Percentiles rank a stretch among this genome's conserved stretches.
Conservation (phyloP, 2,888 invertebrate species). For the Steinernema hermaphroditum region DNA sequence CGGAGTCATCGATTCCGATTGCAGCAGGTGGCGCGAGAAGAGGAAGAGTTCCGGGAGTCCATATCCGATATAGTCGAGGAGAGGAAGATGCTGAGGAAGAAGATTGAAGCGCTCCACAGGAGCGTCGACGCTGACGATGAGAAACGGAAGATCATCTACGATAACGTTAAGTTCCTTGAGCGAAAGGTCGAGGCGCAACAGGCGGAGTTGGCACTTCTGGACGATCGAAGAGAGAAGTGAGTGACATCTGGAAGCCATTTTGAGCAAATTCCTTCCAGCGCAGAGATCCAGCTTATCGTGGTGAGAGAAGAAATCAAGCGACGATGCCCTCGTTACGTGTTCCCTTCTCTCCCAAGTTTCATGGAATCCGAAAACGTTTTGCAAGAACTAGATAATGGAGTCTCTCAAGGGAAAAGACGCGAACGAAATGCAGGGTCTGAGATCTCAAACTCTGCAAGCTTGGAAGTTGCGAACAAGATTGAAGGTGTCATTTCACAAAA, state of each 20-base stretch:
- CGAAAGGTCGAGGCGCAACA: slow-evolving; percentile 21
- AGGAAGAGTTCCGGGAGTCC: slow-evolving; percentile 16
- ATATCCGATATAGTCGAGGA: background rate
- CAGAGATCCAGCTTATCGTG: background rate
- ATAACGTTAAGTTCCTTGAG: background rate
- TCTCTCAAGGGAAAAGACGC: background rate
- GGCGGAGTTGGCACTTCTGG: slow-evolving; percentile 1
- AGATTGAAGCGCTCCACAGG: background rate
- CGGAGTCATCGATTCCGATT: no score
- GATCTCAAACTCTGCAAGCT: background rate
- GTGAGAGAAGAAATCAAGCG: slow-evolving; percentile 10
- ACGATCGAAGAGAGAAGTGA: slow-evolving; percentile 9
- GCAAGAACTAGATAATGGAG: background rate
- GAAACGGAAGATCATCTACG: background rate
- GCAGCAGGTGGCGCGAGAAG: slow-evolving; percentile 16
- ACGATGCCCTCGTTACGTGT: background rate
- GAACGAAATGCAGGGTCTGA: no score
- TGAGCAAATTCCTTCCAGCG: no score
- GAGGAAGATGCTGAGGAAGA: background rate
- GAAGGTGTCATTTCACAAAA: background rate
- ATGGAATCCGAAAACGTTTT: background rate
- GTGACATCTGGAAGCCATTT: background rate
- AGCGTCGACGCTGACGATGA: background rate
- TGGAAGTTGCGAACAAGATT: background rate
- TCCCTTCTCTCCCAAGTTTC: background rate